A percentile compares a stretch with the other conserved stretches of the same genome.
These are phyloP conservation scores for Henricia sp. DNA, from an alignment of 53 echinoderm and acorn worm species.

Conservation along the genomic window DNA sequence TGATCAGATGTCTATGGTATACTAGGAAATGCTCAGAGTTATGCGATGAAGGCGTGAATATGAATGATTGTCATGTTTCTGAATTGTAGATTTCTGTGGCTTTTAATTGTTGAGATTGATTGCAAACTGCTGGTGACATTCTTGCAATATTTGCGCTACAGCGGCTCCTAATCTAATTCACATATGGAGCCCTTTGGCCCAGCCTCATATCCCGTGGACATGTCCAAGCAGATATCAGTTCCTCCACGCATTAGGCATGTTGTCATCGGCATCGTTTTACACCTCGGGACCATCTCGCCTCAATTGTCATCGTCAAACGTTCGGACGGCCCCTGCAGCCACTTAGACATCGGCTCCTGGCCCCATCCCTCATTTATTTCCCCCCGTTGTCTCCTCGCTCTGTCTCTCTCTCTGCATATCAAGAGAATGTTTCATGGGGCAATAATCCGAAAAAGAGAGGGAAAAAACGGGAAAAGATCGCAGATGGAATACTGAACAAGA, in stretches of 20 bases:
- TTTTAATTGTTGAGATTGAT: not conserved
- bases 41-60: no score
- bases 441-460: not conserved
- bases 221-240: not conserved
- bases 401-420: not conserved
- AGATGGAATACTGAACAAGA: not conserved
- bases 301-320: not conserved
- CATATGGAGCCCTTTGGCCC: not conserved
- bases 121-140: not conserved
- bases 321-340: not conserved
- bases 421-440: not conserved
- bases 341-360: conserved; percentile 2
- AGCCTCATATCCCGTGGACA: not conserved
- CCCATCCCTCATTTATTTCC: not conserved
- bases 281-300: not conserved
- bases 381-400: not conserved
- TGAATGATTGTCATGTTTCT: not conserved
- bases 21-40: no score
- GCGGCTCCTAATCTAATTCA: not conserved
- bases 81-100: not conserved
- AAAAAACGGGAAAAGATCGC: no score
- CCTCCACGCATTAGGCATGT: not conserved
- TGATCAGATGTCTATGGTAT: no score
- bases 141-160: not conserved
- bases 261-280: not conserved